These are phyloP conservation scores for Rotaria macrura DNA, from an alignment of 2,888 invertebrate species.

Conservation along the genomic window DNA sequence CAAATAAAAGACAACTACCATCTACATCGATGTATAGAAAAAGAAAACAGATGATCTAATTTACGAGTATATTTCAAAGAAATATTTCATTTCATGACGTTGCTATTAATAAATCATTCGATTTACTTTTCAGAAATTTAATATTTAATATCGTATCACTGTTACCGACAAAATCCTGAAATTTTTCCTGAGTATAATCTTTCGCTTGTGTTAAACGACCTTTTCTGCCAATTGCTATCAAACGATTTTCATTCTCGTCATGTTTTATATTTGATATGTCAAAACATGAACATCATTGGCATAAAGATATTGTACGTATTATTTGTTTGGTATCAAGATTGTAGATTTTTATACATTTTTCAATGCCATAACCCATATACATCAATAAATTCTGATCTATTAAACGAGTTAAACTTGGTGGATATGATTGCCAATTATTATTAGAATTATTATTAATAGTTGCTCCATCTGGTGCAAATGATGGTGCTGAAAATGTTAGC, in stretches of 20 bases:
- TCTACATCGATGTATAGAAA: background rate
- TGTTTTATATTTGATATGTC: slow-evolving; percentile 38
- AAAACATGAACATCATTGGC: slow-evolving; percentile 45
- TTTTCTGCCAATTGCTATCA: slow-evolving; percentile 35
- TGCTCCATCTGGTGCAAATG: slow-evolving; percentile 36
- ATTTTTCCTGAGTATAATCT: slow-evolving; percentile 48
- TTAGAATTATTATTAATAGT: background rate
- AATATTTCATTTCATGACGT: slow-evolving; percentile 43
- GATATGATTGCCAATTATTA: slow-evolving; percentile 15
- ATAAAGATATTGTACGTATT: slow-evolving; percentile 42
- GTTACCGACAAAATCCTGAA: slow-evolving; percentile 48
- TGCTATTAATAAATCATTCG: slow-evolving; percentile 38
- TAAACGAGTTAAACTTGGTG: slow-evolving; percentile 30
- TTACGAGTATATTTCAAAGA: slow-evolving; percentile 38
- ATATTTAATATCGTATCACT: slow-evolving; percentile 42
- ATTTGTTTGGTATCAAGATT: slow-evolving; percentile 39
- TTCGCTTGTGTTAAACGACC: slow-evolving; percentile 46
- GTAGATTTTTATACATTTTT: slow-evolving; percentile 26
- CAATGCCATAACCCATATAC: slow-evolving; percentile 24
- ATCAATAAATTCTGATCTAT: background rate
- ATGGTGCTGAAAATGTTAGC: slow-evolving; percentile 48
- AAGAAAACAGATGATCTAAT: background rate
- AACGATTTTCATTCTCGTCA: background rate
- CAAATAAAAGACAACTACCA: background rate
- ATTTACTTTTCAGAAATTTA: slow-evolving; percentile 44